A percentile compares a stretch with the other conserved stretches of the same genome.
Evolutionary conservation across 1,140 invertebrate species (phyloP).

Genomic region (Trinorchestia longiramus): DNA sequence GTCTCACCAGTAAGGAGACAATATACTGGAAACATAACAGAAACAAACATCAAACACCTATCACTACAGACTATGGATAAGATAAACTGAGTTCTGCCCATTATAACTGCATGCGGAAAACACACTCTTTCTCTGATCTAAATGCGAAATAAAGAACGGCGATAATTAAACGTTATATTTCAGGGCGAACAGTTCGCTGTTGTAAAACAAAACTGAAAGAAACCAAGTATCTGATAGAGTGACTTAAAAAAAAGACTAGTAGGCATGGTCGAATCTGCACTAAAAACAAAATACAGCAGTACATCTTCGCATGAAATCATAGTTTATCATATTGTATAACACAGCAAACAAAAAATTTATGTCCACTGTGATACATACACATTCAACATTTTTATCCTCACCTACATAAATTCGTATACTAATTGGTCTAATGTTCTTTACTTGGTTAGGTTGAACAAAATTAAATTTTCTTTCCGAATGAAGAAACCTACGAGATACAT

Average conservation of each 20-base stretch:
- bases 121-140: neutral
- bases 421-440: too few relatives aligned
- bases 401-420: too few relatives aligned
- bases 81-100: neutral
- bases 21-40: neutral
- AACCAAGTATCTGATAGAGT: neutral
- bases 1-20: neutral
- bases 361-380: neutral
- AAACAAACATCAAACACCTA: neutral
- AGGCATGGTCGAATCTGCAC: neutral
- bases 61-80: neutral
- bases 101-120: neutral
- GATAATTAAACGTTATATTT: neutral
- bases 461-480: neutral
- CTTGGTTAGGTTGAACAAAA: too few relatives aligned
- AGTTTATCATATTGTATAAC: neutral
- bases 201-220: neutral
- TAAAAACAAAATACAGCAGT: neutral
- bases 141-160: neutral
- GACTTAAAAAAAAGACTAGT: too few relatives aligned
- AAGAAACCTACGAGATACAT: neutral
- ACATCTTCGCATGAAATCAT: neutral
- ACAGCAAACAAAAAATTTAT: neutral
- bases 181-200: neutral
- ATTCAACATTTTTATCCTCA: neutral